phyloP scores from a whole-genome alignment of 35 echinoderm and acorn worm species.

The Heliocidaris erythrogramma region DNA sequence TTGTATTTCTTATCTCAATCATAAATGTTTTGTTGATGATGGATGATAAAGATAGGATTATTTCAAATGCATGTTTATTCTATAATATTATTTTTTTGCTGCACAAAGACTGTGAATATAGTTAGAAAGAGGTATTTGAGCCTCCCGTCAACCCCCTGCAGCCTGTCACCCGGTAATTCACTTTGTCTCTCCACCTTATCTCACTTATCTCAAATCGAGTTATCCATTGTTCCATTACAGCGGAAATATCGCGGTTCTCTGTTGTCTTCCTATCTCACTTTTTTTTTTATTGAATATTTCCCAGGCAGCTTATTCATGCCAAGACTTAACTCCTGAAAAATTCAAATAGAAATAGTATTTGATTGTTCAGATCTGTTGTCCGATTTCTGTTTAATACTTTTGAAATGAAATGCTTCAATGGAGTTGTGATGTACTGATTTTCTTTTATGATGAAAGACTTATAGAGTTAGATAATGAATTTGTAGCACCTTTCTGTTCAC shows the following conservation, averaged over 20 bases:
- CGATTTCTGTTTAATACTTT: no score
- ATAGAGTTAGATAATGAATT: not conserved
- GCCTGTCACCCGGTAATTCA: not conserved
- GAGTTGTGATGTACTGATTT: not conserved
- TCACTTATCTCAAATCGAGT: slow-evolving; percentile 17
- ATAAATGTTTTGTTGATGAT: not conserved
- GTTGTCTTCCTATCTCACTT: not conserved
- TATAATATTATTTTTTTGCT: not conserved
- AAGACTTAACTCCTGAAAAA: not conserved
- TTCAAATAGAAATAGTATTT: not conserved
- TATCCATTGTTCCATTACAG: slow-evolving; percentile 12
- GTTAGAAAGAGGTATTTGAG: not conserved
- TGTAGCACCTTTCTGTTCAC: not conserved
- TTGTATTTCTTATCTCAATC: not conserved
- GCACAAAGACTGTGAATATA: not conserved
- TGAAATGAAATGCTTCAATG: not conserved
- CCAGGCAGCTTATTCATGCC: not conserved
- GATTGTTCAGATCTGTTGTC: not conserved
- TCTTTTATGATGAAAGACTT: not conserved
- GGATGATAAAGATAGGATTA: not conserved
- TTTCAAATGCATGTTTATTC: not conserved
- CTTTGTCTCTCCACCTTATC: not conserved
- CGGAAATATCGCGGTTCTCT: not conserved
- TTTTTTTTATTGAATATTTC: not conserved
- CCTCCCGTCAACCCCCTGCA: not conserved